These are phyloP conservation scores for Macquaria ambigua DNA, from an alignment of 2,113 vertebrate genomes.

Conservation along the genomic window DNA sequence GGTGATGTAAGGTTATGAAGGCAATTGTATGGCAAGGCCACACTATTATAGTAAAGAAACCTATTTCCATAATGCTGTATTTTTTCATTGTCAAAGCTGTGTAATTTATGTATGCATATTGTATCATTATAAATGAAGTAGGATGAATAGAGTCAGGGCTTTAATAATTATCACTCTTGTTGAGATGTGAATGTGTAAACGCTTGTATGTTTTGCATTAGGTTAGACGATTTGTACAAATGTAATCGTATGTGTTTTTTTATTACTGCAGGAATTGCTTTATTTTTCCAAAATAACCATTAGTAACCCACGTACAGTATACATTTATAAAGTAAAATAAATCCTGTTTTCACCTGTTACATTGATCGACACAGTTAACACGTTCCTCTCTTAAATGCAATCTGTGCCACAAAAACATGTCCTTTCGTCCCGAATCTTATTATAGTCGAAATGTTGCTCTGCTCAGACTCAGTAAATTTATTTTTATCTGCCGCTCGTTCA, in stretches of 20 bases:
- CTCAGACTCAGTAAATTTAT: slow-evolving; percentile 31
- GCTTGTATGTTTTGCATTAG: slow-evolving; percentile 58
- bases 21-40: slow-evolving; percentile 10
- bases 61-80: slow-evolving; percentile 65
- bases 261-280: slow-evolving; percentile 42
- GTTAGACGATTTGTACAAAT: slow-evolving; percentile 56
- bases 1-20: neutral
- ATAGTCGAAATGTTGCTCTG: neutral
- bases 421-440: neutral
- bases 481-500: slow-evolving; percentile 45
- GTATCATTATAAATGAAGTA: slow-evolving; percentile 44
- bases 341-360: neutral
- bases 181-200: slow-evolving; percentile 56
- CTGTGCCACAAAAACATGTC: neutral
- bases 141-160: slow-evolving; percentile 44
- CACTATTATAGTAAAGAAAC: slow-evolving; percentile 36
- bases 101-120: slow-evolving; percentile 57
- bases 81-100: slow-evolving; percentile 63
- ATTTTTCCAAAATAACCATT: slow-evolving; percentile 30
- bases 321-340: neutral
- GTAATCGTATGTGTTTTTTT: slow-evolving; percentile 52
- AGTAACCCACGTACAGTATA: neutral
- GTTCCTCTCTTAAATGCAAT: neutral
- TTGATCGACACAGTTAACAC: neutral
- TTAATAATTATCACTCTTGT: slow-evolving; percentile 44